Percentiles rank a stretch among this genome's conserved stretches.
Conservation (phyloP, 1,140 invertebrate genomes). For the Bombus terrestris region DNA sequence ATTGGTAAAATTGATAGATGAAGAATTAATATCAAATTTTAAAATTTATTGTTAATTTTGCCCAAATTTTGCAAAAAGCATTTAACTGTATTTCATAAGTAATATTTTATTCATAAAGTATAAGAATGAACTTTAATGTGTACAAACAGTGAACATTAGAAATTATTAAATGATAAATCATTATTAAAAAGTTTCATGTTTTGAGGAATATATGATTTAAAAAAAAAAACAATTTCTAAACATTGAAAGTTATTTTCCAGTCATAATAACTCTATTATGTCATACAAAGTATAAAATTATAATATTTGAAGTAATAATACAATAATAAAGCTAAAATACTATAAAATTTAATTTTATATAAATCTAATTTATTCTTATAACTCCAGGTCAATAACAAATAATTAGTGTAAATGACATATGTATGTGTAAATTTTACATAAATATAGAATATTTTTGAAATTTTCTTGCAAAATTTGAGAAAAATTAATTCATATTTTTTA, state of each 20-base stretch:
- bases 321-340: too few species aligned
- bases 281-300: not conserved
- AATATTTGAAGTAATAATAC: not conserved
- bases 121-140: not conserved
- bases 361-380: conserved; percentile 25
- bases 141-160: not conserved
- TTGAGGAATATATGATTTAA: not conserved
- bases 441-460: conserved; percentile 43
- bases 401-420: conserved; percentile 12
- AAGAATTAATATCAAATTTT: conserved; percentile 13
- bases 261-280: not conserved
- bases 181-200: not conserved
- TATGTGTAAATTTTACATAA: conserved; percentile 39
- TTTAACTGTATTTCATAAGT: not conserved
- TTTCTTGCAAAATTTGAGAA: conserved; percentile 44
- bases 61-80: conserved; percentile 43
- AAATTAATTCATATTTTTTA: conserved; percentile 13
- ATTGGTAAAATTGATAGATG: not conserved
- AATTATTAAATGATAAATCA: not conserved
- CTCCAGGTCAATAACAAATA: not conserved
- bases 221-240: not conserved
- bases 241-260: conserved; percentile 24
- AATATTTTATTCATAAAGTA: conserved; percentile 1
- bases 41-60: conserved; percentile 9
- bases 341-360: conserved; percentile 12